These are phyloP conservation scores for Nesidiocoris tenuis DNA, from an alignment of 2,888 invertebrate species.

Conservation along the genomic window DNA sequence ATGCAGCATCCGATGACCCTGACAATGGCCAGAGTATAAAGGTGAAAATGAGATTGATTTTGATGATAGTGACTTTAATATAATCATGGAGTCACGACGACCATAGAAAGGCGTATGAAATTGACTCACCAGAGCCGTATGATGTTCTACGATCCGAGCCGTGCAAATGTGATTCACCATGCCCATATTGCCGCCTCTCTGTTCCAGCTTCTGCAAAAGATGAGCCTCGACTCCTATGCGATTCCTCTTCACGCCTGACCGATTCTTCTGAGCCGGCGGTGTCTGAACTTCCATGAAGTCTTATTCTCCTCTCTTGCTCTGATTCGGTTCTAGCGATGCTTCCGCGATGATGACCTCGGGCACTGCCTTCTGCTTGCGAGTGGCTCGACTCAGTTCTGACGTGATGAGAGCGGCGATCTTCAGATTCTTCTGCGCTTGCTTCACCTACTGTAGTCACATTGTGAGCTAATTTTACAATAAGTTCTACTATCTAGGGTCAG, in stretches of 20 bases:
- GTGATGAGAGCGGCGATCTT: background rate
- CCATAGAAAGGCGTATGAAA: too few relatives aligned
- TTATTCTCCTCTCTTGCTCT: background rate
- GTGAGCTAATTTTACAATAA: too few relatives aligned
- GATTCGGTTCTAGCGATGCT: background rate
- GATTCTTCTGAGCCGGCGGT: background rate
- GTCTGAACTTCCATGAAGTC: background rate
- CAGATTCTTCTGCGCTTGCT: background rate
- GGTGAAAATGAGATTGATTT: background rate
- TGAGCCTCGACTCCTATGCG: background rate
- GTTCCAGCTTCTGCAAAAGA: background rate
- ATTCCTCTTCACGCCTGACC: background rate
- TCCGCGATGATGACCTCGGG: background rate
- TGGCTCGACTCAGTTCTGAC: background rate
- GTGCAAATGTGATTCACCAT: background rate
- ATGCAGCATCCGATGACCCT: slow-evolving; percentile 28
- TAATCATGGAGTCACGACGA: too few relatives aligned
- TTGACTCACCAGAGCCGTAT: too few relatives aligned
- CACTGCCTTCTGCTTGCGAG: background rate
- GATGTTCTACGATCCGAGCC: too few relatives aligned
- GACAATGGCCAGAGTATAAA: background rate
- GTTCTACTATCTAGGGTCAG: too few relatives aligned
- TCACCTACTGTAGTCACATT: too few relatives aligned
- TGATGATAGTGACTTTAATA: too few relatives aligned
- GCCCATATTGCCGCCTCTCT: background rate